A percentile compares a stretch with the other conserved stretches of the same genome.
phyloP scores from a whole-genome alignment of 2,888 invertebrate genomes.

The Acanthopleura granulata region DNA sequence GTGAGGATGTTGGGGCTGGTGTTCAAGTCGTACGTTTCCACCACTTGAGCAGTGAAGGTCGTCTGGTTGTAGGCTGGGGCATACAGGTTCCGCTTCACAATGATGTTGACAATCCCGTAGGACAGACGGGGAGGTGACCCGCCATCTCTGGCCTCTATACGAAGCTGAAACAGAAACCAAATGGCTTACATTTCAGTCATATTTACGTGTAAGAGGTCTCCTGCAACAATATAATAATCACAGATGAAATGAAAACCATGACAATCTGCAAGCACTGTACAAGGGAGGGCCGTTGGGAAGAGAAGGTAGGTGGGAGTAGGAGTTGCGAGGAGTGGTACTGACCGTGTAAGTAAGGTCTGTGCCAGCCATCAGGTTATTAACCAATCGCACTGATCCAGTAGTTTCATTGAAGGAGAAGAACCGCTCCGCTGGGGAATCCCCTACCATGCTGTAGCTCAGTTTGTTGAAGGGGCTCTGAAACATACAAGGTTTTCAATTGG shows the following conservation, averaged over 20 bases:
- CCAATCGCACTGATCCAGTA: constrained; percentile 21
- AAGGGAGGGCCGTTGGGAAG: no score
- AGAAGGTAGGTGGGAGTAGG: no score
- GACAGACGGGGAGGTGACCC: constrained; percentile 45
- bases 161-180: no score
- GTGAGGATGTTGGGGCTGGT: background rate
- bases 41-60: constrained; percentile 28
- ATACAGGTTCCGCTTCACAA: constrained; percentile 38
- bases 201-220: no score
- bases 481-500: background rate
- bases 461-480: constrained; percentile 39
- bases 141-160: constrained; percentile 48
- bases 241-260: no score
- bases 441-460: constrained; percentile 34
- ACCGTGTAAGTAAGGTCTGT: background rate
- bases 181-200: no score
- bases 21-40: constrained; percentile 29
- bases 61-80: constrained; percentile 33
- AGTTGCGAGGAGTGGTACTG: background rate
- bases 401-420: constrained; percentile 33
- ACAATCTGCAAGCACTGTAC: no score
- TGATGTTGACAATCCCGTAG: constrained; percentile 37
- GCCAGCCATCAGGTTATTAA: background rate
- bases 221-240: no score
- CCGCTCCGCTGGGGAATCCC: constrained; percentile 29